Evolutionary conservation across 2,113 vertebrate genomes (phyloP), one percentile per base, ranked within the genome.

Genomic region (Psammodynastes pulverulentus): DNA sequence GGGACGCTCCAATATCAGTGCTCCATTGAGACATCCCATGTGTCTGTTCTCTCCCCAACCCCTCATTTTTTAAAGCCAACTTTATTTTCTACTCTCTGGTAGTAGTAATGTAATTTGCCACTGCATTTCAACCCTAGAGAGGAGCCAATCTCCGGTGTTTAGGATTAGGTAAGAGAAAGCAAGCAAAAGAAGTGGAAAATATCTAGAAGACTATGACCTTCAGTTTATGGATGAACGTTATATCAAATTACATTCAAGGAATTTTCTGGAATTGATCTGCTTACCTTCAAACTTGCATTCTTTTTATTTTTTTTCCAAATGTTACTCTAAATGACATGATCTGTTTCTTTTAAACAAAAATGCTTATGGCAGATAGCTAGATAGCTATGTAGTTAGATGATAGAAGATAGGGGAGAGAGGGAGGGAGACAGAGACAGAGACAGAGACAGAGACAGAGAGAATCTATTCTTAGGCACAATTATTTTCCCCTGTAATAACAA

Each of bases 371-470:
- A 79, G 72, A 39, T 8, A 58, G 23, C 1, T 26, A 58, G 56
- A 10, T 26, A 26, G 24, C 0, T 26, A 54, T 5, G 5, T 54
- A 67, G 58, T 15, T 15, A 67, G 58, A 15, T 67, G 26, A n/a
- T 13, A 26, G 56, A 58, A 58, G n/a, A 15, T 72, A 21, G 7
- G 3, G 12, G 26, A 12, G 3, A 12, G 4, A 12, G 9, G 0
- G 24, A 9, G 2, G 3, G 5, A 24, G 1, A 8, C 2, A 58
- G 1, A 29, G 9, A 17, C 2, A 52, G 3, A 4, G 0, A 52
- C 13, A 17, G 0, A 52, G 51, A 52, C 1, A 10, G 24, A 10
- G 3, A 29, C 3, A 62, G 0, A 12, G 24, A 26, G 4, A n/a
- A 39, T 39, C n/a, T 34, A 79, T 79, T 79, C 17, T 7, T 43